Evolutionary conservation across 2,888 invertebrate genomes (phyloP).

Genomic region (Bombyx huttoni): DNA sequence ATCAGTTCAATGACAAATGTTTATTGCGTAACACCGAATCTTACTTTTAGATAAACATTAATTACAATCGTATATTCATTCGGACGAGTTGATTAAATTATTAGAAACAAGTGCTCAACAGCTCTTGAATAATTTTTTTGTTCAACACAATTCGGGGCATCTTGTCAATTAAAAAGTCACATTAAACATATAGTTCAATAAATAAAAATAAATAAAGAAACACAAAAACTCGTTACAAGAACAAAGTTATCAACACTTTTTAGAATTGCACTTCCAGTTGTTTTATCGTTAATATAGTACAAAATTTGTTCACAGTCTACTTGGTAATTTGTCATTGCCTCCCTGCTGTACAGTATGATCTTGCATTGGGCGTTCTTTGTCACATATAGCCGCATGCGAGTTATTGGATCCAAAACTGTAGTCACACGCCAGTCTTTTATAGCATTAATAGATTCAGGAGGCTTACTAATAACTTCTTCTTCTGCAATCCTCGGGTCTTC

Average conservation of each 20-base stretch:
- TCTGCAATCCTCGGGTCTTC: conserved; percentile 34
- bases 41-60: too few relatives aligned
- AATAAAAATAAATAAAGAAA: conserved; percentile 1
- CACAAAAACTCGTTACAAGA: neutral
- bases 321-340: conserved; percentile 46
- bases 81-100: too few relatives aligned
- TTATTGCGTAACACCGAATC: too few relatives aligned
- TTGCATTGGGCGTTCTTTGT: conserved; percentile 44
- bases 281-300: conserved; percentile 44
- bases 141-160: too few relatives aligned
- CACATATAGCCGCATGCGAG: conserved; percentile 45
- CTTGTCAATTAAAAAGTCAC: too few relatives aligned
- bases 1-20: neutral
- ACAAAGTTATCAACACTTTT: neutral
- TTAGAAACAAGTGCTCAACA: too few relatives aligned
- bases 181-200: neutral
- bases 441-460: conserved; percentile 17
- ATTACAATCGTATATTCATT: too few relatives aligned
- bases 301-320: conserved; percentile 48
- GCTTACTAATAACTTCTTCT: conserved; percentile 20
- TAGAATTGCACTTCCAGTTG: conserved; percentile 18
- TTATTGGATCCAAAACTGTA: conserved; percentile 46
- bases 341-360: conserved; percentile 53
- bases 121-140: too few relatives aligned
- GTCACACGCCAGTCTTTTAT: conserved; percentile 46